Evolutionary conservation across 2,113 vertebrate species (phyloP), one percentile per base, ranked within the genome.

Genomic region (Menidia beryllina): DNA sequence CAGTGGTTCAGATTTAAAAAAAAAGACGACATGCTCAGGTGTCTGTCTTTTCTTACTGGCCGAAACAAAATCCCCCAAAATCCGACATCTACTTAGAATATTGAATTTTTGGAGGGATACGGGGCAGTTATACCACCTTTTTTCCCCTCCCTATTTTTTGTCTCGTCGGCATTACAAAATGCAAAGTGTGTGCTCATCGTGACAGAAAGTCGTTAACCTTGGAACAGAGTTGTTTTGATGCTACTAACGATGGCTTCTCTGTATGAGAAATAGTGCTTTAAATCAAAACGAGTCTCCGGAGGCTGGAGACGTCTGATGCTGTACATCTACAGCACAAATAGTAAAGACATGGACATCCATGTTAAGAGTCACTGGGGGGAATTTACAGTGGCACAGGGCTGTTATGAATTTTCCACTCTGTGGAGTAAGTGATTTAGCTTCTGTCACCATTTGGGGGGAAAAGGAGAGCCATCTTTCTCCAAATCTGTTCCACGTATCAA

Each of bases 181-280:
- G 19, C 63, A 65, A 51, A 55, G 72, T 67, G 51, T 54, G 23
- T 34, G 49, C 51, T 38, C 38, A 68, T 77, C 69, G 10, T 34
- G 30, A 34, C 7, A 34, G 30, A 34, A 34, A 64, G 54, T 68
- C 78, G 79, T 88, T 89, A 77, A 68, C 62, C 62, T 5, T 17
- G 59, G 72, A 82, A 70, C 30, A 52, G 50, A 88, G 63, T 79
- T 45, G 84, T 88, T 87, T 63, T 62, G 86, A 81, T 84, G 45
- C 67, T 15, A 41, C 68, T 89, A 89, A 90, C 77, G 70, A 85
- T 57, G 62, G 14, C 65, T 77, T 19, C 13, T 77, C 64, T 73
- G 62, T 54, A 49, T 63, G 69, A 83, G 64, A 83, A 84, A 66
- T 76, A 77, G 82, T 75, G 60, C 55, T 82, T 69, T 49, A 38